Conservation (phyloP, 2,797 vertebrate genomes). For the Anguilla megastoma region DNA sequence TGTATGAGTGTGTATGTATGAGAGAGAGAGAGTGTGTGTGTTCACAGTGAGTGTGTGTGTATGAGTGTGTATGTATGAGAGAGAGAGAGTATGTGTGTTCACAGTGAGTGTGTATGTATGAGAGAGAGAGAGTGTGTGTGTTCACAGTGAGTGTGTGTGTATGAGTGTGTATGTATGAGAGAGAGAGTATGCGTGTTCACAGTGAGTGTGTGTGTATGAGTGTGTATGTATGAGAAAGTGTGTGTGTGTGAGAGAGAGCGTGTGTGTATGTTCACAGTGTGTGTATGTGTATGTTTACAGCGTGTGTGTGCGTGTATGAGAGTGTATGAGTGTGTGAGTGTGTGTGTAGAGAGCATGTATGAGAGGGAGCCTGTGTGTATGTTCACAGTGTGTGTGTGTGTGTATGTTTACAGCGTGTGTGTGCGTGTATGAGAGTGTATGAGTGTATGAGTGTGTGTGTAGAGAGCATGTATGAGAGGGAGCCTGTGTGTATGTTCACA, state of each 20-base stretch:
- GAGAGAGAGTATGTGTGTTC: neutral
- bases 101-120: neutral
- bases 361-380: neutral
- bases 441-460: no score
- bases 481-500: no score
- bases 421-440: no score
- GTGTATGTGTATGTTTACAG: neutral
- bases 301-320: no score
- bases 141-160: neutral
- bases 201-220: no score
- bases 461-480: no score
- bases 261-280: neutral
- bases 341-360: no score
- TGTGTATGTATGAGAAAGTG: neutral
- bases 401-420: neutral
- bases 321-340: neutral
- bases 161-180: no score
- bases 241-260: neutral
- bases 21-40: no score
- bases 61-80: neutral
- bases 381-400: neutral
- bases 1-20: neutral
- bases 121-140: no score
- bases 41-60: neutral
- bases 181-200: no score